A percentile compares a stretch with the other conserved stretches of the same genome.
These are phyloP conservation scores for Coelogynopora nodosa DNA, from an alignment of 2,888 invertebrate species.

Conservation along the genomic window DNA sequence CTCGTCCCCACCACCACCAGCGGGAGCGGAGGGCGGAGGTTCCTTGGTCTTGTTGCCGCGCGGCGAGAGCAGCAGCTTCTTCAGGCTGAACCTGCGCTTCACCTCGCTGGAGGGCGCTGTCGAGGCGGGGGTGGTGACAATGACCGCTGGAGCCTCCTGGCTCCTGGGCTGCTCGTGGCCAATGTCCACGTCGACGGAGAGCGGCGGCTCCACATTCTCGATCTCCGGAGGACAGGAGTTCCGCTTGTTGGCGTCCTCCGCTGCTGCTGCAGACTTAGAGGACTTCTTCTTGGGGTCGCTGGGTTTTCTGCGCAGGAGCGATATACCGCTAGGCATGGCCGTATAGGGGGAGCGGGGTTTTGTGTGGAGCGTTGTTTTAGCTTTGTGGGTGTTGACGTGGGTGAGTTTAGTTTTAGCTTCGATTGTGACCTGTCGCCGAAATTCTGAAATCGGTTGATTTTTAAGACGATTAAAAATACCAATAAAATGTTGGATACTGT, in stretches of 20 bases:
- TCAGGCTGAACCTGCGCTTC: neutral
- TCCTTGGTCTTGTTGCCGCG: neutral
- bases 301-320: neutral
- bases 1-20: neutral
- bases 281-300: neutral
- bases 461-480: too few species aligned
- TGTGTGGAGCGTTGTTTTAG: too few species aligned
- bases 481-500: too few species aligned
- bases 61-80: neutral
- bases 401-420: too few species aligned
- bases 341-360: too few species aligned
- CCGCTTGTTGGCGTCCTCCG: neutral
- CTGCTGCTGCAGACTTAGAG: neutral
- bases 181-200: neutral
- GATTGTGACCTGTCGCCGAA: too few species aligned
- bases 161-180: neutral
- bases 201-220: neutral
- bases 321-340: too few species aligned
- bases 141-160: neutral
- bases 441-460: too few species aligned
- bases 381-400: too few species aligned
- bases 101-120: neutral
- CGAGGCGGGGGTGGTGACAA: neutral
- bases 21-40: neutral
- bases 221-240: neutral